Evolutionary conservation across 2,113 vertebrate species (phyloP), one percentile per base, ranked within the genome.

Genomic region (Microtus ochrogaster): DNA sequence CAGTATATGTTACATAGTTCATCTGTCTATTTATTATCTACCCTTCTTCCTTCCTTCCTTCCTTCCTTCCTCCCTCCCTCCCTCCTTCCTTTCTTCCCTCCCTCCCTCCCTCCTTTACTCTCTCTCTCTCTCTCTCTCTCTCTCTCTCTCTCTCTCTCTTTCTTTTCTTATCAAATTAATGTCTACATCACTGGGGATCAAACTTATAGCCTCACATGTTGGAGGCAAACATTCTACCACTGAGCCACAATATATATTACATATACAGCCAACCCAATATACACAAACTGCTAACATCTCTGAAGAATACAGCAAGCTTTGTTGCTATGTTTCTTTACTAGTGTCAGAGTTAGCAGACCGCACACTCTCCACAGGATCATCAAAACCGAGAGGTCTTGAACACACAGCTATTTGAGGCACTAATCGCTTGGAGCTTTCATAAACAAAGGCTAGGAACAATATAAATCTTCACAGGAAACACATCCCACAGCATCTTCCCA

Each of bases 371-470:
- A 93, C 39, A 39, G 36, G 22, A 94, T 58, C n/a, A 85, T 77
- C 28, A 91, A 87, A 85, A 47, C 78, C 24, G 79, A 84, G 19
- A 85, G 19, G 55, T 70, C 90, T 88, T 61, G 70, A 81, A 76
- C 33, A 68, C 13, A 41, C 3, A 88, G 92, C 36, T 72, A 14
- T 89, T 73, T 88, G 36, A 81, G 95, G 33, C 58, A 58, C 55
- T 52, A 88, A 90, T 88, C 47, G 94, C 68, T 49, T 41, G 28
- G 4, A 7, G 26, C 77, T 89, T 88, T 52, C 24, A 39, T n/a
- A 93, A 96, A 88, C 91, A 95, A 58, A 78, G 81, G 36, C 63
- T 72, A 84, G 49, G 70, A 22, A 65, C 61, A 82, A 88, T 44
- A 55, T 17, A 33, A 81, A 55, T 70, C 81, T 96, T 77, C 52